A percentile compares a stretch with the other conserved stretches of the same genome.
Conservation (phyloP, 2,797 vertebrate genomes). For the Typhlichthys eigenmanni region DNA sequence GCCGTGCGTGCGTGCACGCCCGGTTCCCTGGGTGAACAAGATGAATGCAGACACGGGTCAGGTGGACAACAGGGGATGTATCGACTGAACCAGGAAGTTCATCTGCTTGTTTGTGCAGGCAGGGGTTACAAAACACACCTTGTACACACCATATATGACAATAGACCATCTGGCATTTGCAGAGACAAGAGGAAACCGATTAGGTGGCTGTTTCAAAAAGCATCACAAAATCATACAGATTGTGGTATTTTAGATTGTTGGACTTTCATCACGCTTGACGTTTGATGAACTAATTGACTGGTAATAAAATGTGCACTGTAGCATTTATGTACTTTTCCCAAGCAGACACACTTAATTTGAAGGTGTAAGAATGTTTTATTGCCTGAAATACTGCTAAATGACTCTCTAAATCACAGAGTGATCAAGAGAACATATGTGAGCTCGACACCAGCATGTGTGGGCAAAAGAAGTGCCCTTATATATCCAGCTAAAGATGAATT, state of each 20-base stretch:
- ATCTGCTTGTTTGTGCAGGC: slow-evolving; percentile 30
- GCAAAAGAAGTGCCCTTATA: background rate
- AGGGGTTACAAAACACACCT: slow-evolving; percentile 35
- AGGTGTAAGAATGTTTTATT: slow-evolving; percentile 30
- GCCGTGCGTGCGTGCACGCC: background rate
- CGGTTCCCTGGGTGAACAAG: slow-evolving; percentile 16
- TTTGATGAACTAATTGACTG: slow-evolving; percentile 22
- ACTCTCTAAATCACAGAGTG: slow-evolving; percentile 30
- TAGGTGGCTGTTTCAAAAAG: background rate
- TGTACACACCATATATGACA: slow-evolving; percentile 20
- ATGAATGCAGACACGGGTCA: slow-evolving; percentile 44
- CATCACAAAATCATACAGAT: background rate
- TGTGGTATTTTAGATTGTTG: background rate
- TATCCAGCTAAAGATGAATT: background rate
- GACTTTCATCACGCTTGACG: slow-evolving; percentile 6
- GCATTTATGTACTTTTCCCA: slow-evolving; percentile 42
- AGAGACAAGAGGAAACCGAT: slow-evolving; percentile 12
- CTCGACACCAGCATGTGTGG: background rate
- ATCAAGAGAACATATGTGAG: slow-evolving; percentile 27
- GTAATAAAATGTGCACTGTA: slow-evolving; percentile 26
- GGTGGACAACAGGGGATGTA: slow-evolving; percentile 42
- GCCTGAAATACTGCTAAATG: slow-evolving; percentile 14
- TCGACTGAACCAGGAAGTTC: slow-evolving; percentile 43
- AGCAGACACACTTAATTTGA: slow-evolving; percentile 23
- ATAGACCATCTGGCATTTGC: slow-evolving; percentile 40